A percentile compares a stretch with the other conserved stretches of the same genome.
Conservation (phyloP, 2,113 vertebrate species). For the Charadrius vociferus region DNA sequence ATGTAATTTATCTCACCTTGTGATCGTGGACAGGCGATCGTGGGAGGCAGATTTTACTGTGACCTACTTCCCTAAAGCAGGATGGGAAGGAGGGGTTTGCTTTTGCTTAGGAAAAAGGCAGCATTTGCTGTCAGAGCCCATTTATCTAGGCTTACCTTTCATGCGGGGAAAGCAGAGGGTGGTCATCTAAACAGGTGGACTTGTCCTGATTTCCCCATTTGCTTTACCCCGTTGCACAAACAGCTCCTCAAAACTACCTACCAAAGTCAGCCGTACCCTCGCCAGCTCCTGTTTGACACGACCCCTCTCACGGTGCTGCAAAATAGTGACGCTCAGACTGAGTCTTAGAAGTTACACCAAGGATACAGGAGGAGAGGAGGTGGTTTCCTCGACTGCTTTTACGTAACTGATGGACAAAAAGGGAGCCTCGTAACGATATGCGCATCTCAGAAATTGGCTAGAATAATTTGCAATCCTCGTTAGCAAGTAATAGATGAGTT, state of each 20-base stretch:
- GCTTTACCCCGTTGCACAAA: neutral
- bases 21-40: neutral
- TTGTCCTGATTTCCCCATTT: neutral
- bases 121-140: neutral
- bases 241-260: neutral
- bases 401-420: neutral
- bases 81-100: neutral
- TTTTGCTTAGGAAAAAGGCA: neutral
- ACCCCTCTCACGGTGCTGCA: neutral
- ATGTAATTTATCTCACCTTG: neutral
- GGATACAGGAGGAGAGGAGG: neutral
- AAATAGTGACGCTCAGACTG: neutral
- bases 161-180: neutral
- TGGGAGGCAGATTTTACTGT: neutral
- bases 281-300: neutral
- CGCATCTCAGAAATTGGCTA: neutral
- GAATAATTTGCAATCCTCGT: neutral
- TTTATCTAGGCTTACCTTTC: neutral
- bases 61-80: neutral
- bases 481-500: neutral
- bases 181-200: neutral
- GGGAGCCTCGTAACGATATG: neutral
- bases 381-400: neutral
- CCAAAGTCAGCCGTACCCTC: neutral
- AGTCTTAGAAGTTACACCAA: neutral